Evolutionary conservation across 2,797 vertebrate species (phyloP), one percentile per base, ranked within the genome.

Genomic region (Falco columbarius): DNA sequence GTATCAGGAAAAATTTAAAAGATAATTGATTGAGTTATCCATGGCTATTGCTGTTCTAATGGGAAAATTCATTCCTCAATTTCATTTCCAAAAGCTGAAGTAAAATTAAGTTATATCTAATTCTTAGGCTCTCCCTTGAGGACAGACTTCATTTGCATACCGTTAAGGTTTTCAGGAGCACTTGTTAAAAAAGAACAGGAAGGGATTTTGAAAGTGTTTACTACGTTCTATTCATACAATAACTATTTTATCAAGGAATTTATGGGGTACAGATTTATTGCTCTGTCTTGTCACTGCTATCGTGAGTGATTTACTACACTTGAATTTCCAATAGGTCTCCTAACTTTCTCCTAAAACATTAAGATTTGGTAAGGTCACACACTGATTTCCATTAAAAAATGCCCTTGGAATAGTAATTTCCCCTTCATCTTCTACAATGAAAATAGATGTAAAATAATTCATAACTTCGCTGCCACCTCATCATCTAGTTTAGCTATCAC

Each of bases 371-470:
- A 92, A 87, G 92, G 86, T 96, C 88, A 89, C 21, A 73, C 46
- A 51, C 36, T 40, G 49, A 93, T 90, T 97, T 96, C 89, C 93
- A 96, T 68, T 5, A 58, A 94, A 94, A 93, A 94, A 95, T 62
- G 81, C 52, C 83, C 81, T 92, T 93, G 86, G 90, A 95, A 96
- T 95, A 97, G 71, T 93, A 85, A 95, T 93, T 94, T 94, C 52
- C 74, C 67, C 90, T 94, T 97, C 81, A 85, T 93, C 83, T 87
- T 82, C 49, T 87, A 58, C 47, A 80, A 58, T 54, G 61, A 95
- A 95, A 96, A 95, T 74, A 95, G 63, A 95, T 95, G 88, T 89
- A 95, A 95, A 96, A 95, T 95, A 95, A 96, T 95, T 89, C 86
- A 71, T 87, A 93, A 82, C 71, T 85, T 89, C 67, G 38, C 83